A percentile compares a stretch with the other conserved stretches of the same genome.
Evolutionary conservation across 2,113 vertebrate genomes (phyloP).

Genomic region (Gasterosteus aculeatus): DNA sequence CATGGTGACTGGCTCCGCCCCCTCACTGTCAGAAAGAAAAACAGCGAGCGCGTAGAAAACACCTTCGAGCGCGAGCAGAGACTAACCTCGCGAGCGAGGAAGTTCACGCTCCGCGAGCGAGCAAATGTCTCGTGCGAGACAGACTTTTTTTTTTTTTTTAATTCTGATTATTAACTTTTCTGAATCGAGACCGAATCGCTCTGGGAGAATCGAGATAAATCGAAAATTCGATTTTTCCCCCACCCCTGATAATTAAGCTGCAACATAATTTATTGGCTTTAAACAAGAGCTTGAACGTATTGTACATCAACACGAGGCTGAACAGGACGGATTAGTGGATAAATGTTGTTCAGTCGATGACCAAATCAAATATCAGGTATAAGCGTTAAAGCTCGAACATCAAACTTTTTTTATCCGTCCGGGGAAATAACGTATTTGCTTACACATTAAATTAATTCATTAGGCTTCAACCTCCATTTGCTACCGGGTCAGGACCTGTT

Average conservation of each 20-base stretch:
- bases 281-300: slow-evolving; percentile 33
- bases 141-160: no score
- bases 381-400: slow-evolving; percentile 43
- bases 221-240: no score
- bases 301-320: slow-evolving; percentile 47
- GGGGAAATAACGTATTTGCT: slow-evolving; percentile 57
- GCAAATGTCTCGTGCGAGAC: no score
- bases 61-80: no score
- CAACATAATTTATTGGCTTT: slow-evolving; percentile 33
- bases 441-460: slow-evolving; percentile 67
- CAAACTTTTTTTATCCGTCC: slow-evolving; percentile 46
- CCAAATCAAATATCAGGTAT: slow-evolving; percentile 34
- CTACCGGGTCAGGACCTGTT: slow-evolving; percentile 44
- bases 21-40: no score
- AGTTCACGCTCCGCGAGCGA: no score
- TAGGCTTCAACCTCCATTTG: slow-evolving; percentile 69
- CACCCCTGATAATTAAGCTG: slow-evolving; percentile 19
- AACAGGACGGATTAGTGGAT: slow-evolving; percentile 5
- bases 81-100: no score
- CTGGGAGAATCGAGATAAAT: no score
- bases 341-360: slow-evolving; percentile 38
- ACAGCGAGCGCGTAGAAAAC: no score
- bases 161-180: no score
- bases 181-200: no score
- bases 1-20: no score